These are phyloP conservation scores for Mimachlamys varia DNA, from an alignment of 2,888 invertebrate species.

Conservation along the genomic window DNA sequence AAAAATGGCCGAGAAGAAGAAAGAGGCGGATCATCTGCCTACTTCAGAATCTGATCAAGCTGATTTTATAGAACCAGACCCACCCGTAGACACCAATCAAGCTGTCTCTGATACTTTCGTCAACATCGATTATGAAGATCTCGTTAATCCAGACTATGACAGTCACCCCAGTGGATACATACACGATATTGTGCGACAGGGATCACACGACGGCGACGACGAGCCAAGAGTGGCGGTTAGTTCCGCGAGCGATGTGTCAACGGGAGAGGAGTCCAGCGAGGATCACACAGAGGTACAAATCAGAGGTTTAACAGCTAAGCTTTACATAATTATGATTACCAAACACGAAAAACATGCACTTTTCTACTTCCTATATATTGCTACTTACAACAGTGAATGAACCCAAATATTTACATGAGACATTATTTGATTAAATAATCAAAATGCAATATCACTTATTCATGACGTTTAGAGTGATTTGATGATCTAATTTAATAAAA, in stretches of 20 bases:
- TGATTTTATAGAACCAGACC: slow-evolving; percentile 71
- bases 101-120: slow-evolving; percentile 83
- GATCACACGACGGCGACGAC: slow-evolving; percentile 54
- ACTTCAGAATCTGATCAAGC: slow-evolving; percentile 65
- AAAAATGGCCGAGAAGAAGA: slow-evolving; percentile 66
- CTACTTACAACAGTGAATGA: no score
- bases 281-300: slow-evolving; percentile 58
- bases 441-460: no score
- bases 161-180: slow-evolving; percentile 61
- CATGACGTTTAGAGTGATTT: no score
- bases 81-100: slow-evolving; percentile 86
- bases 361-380: no score
- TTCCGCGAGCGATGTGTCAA: slow-evolving; percentile 55
- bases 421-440: no score
- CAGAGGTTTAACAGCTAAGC: no score
- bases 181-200: slow-evolving; percentile 65
- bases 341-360: no score
- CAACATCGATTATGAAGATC: slow-evolving; percentile 70
- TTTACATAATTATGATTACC: no score
- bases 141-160: slow-evolving; percentile 52
- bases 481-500: no score
- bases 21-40: slow-evolving; percentile 72
- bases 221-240: slow-evolving; percentile 47
- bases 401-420: no score
- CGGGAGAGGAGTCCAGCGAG: slow-evolving; percentile 65